Base-by-base conservation (phyloP, 2,888 invertebrate genomes). In the Hirtodrosophila duncani region DNA sequence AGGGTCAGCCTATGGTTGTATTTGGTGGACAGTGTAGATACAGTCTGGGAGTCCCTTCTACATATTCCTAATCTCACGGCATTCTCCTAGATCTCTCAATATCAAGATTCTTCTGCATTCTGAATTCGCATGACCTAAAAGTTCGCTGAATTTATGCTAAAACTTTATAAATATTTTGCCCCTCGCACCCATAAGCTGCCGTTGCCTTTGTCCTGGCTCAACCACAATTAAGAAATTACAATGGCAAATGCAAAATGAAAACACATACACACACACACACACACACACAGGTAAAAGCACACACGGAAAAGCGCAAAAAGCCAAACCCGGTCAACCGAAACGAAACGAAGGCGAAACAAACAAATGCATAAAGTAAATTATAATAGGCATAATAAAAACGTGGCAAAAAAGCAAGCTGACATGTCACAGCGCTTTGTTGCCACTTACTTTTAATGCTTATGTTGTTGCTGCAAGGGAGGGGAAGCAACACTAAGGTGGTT, bases 311-410 rank as follows among this genome's bases (percentile, higher is more conserved):
- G 59, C 65, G 67, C 31, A 51, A 33, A 26, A 30, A 29, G 30
- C 38, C 23, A 8, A 17, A 21, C 18, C 44, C 20, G 23, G 14
- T 30, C 34, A 20, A 17, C 2, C 39, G 6, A 8, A 27, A 11
- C 20, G n/a, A 16, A 36, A 50, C 24, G 43, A 33, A 29, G 52
- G 41, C 45, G 46, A 29, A 17, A 45, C 31, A 55, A 50, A 46
- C 56, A 57, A 57, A 71, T 60, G 78, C 80, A 80, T 77, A 80
- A 77, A 77, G 74, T 67, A 77, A 77, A 80, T 77, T 77, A 80
- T 75, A 79, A 75, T 75, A 75, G 79, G 79, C 75, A 75, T 72
- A 75, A 79, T 79, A 74, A 79, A 79, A 71, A 72, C 49, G 48
- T 29, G 43, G 64, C 63, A 61, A 67, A 67, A 75, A 59, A 44